These are phyloP conservation scores for Tipula unca DNA, from an alignment of 2,888 invertebrate species.

Conservation along the genomic window DNA sequence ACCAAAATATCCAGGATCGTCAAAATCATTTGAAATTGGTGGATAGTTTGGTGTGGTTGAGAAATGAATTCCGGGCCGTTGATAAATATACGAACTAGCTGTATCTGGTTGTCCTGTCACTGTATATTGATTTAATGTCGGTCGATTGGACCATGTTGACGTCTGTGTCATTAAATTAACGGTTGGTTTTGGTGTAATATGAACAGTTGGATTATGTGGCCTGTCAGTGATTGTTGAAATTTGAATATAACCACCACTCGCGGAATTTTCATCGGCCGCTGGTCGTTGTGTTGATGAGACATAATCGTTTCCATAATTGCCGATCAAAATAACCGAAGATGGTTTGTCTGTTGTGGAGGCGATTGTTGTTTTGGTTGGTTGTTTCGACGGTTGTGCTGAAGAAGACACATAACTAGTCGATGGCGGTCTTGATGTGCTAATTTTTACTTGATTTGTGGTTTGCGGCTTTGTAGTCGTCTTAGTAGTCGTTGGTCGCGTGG, in stretches of 20 bases:
- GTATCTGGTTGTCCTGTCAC: constrained; percentile 30
- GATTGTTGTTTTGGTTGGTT: constrained; percentile 40
- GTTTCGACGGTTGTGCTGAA: constrained; percentile 43
- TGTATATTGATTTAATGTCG: constrained; percentile 25
- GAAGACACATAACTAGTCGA: constrained; percentile 42
- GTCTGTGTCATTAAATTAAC: constrained; percentile 31
- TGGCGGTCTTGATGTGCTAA: constrained; percentile 35
- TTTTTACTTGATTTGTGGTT: constrained; percentile 24
- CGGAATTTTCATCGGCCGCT: background rate
- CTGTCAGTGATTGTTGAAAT: constrained; percentile 39
- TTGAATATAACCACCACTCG: background rate
- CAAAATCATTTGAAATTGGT: constrained; percentile 34
- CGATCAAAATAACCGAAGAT: background rate
- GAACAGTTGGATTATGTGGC: constrained; percentile 51
- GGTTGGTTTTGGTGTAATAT: constrained; percentile 62
- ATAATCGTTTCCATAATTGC: background rate
- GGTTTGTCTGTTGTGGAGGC: constrained; percentile 26
- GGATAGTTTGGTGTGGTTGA: background rate
- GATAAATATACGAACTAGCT: constrained; percentile 42
- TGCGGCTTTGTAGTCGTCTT: constrained; percentile 25
- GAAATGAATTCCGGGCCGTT: constrained; percentile 29
- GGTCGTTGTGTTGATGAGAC: background rate
- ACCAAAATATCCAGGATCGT: constrained; percentile 41
- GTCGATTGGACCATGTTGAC: constrained; percentile 29
- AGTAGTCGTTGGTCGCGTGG: constrained; percentile 22